Percentiles rank a stretch among this genome's conserved stretches.
phyloP scores from a whole-genome alignment of 2,797 vertebrate genomes.

The Aeoliscus strigatus region DNA sequence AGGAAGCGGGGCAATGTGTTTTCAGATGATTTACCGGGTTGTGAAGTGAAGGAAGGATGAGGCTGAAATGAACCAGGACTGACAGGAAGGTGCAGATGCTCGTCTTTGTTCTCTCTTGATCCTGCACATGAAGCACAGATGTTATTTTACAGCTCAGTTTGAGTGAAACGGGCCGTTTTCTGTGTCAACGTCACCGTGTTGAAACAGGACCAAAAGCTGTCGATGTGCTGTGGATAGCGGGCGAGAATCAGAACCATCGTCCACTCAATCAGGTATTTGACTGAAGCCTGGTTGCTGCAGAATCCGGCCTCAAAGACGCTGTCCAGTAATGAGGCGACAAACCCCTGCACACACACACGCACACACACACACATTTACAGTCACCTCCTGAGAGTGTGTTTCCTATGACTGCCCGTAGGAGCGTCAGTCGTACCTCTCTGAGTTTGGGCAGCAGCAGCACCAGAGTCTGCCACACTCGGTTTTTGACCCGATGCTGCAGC shows the following conservation, averaged over 20 bases:
- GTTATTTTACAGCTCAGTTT: not conserved
- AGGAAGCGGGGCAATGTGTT: not conserved
- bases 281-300: slow-evolving; percentile 88
- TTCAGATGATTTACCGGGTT: slow-evolving; percentile 75
- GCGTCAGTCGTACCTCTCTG: slow-evolving; percentile 78
- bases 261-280: slow-evolving; percentile 95
- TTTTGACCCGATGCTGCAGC: slow-evolving; percentile 89
- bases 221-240: slow-evolving; percentile 78
- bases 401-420: too few species aligned
- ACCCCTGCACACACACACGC: slow-evolving; percentile 67
- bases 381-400: slow-evolving; percentile 10
- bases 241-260: slow-evolving; percentile 83
- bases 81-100: slow-evolving; percentile 92
- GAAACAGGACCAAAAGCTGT: slow-evolving; percentile 87
- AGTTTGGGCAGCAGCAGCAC: slow-evolving; percentile 86
- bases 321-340: slow-evolving; percentile 74
- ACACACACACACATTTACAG: not conserved
- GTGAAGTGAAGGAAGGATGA: slow-evolving; percentile 76
- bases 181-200: slow-evolving; percentile 58
- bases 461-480: slow-evolving; percentile 88
- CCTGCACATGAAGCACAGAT: slow-evolving; percentile 48
- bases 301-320: slow-evolving; percentile 84
- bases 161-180: not conserved
- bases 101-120: slow-evolving; percentile 87
- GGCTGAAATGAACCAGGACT: slow-evolving; percentile 85